phyloP scores from a whole-genome alignment of 2,888 invertebrate species.

The Mesochorus sp. region DNA sequence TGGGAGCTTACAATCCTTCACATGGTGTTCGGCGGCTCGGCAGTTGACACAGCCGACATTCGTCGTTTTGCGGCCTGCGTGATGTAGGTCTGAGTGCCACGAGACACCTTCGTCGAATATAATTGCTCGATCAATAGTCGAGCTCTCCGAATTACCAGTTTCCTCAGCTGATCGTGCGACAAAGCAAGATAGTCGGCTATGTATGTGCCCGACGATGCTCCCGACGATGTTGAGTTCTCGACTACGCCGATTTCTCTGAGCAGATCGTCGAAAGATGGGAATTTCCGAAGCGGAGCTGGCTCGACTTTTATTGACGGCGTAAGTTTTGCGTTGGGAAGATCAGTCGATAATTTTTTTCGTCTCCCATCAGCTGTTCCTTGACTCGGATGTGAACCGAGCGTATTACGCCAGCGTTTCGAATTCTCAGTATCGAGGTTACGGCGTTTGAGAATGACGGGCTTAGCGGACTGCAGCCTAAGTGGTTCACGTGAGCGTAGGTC shows the following conservation, averaged over 20 bases:
- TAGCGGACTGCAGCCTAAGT: not conserved
- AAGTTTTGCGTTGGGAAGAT: not conserved
- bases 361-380: not conserved
- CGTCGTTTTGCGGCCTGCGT: not conserved
- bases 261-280: not conserved
- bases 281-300: not conserved
- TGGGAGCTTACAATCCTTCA: too few species aligned
- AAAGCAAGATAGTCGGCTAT: not conserved
- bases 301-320: not conserved
- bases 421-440: not conserved
- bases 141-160: not conserved
- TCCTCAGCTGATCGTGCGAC: not conserved
- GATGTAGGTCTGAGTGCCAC: not conserved
- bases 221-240: not conserved
- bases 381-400: not conserved
- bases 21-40: not conserved
- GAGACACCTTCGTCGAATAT: not conserved
- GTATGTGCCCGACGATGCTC: not conserved
- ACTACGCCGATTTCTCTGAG: not conserved
- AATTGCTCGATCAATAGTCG: not conserved
- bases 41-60: not conserved
- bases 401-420: not conserved
- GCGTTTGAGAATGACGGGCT: not conserved
- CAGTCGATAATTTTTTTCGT: not conserved
- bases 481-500: not conserved